Percentiles rank a stretch among this genome's conserved stretches.
Conservation (phyloP, 2,797 vertebrate species). For the Ciconia nigra region DNA sequence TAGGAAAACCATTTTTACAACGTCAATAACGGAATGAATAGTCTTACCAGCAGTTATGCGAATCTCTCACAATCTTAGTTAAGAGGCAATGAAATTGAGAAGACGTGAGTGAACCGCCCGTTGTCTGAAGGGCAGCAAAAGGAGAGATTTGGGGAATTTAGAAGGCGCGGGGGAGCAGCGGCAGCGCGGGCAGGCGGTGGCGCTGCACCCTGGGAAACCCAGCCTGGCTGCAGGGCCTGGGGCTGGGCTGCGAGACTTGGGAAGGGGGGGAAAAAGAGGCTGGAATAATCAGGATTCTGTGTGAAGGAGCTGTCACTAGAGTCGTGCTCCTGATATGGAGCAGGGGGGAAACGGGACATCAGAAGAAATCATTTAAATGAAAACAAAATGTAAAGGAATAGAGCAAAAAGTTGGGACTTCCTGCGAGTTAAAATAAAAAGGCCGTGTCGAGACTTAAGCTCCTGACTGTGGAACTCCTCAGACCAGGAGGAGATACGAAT, state of each 20-base stretch:
- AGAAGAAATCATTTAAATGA: background rate
- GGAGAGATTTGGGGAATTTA: rapidly evolving
- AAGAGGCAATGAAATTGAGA: rapidly evolving
- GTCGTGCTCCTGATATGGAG: background rate
- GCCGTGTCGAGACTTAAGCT: rapidly evolving
- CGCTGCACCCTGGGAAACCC: conserved; percentile 19
- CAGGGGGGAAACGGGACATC: background rate
- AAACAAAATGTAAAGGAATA: background rate
- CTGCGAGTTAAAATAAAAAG: background rate
- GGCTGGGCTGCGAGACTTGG: rapidly evolving
- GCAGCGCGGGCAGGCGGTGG: conserved; percentile 1
- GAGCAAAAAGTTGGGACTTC: background rate
- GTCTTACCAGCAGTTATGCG: rapidly evolving
- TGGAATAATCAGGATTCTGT: background rate
- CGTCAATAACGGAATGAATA: rapidly evolving
- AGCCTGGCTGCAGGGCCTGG: rapidly evolving
- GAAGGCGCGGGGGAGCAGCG: background rate
- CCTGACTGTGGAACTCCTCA: background rate
- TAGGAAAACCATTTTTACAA: rapidly evolving
- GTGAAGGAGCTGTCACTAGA: background rate
- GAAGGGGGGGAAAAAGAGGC: rapidly evolving
- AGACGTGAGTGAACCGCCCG: rapidly evolving
- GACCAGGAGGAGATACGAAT: background rate
- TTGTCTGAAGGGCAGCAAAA: rapidly evolving
- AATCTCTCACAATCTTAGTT: rapidly evolving